phyloP scores from a whole-genome alignment of 2,888 invertebrate species.

The Chorisops tibialis region DNA sequence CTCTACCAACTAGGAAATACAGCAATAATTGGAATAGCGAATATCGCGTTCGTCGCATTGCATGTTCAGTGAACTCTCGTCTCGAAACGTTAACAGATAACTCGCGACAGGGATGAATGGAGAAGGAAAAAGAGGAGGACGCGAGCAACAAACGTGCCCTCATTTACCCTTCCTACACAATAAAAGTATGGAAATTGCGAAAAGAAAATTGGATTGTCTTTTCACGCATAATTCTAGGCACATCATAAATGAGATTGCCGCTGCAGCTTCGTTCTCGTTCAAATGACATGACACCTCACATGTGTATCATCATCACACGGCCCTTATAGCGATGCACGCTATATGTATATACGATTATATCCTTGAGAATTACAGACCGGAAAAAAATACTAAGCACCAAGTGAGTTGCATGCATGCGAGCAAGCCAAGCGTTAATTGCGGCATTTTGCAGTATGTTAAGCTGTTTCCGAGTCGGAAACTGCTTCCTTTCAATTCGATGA shows the following conservation, averaged over 20 bases:
- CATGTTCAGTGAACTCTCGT: neutral
- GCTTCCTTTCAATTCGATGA: neutral
- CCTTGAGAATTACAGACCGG: conserved; percentile 17
- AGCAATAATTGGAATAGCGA: neutral
- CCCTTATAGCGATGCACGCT: neutral
- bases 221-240: too few species aligned
- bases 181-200: too few species aligned
- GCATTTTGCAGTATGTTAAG: conserved; percentile 9
- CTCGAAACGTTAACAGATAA: neutral
- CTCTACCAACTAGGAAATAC: too few species aligned
- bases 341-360: neutral
- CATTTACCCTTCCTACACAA: too few species aligned
- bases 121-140: too few species aligned
- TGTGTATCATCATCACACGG: too few species aligned
- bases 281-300: too few species aligned
- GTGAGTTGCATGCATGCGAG: conserved; percentile 7
- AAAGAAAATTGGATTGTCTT: too few species aligned
- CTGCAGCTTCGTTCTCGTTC: too few species aligned
- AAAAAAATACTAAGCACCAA: conserved; percentile 7
- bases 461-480: conserved; percentile 17
- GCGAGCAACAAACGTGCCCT: too few species aligned
- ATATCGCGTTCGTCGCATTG: neutral
- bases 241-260: too few species aligned
- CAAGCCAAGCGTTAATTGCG: conserved; percentile 14
- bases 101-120: neutral